Conservation (phyloP, 2,797 vertebrate genomes). For the Cynopterus sphinx region DNA sequence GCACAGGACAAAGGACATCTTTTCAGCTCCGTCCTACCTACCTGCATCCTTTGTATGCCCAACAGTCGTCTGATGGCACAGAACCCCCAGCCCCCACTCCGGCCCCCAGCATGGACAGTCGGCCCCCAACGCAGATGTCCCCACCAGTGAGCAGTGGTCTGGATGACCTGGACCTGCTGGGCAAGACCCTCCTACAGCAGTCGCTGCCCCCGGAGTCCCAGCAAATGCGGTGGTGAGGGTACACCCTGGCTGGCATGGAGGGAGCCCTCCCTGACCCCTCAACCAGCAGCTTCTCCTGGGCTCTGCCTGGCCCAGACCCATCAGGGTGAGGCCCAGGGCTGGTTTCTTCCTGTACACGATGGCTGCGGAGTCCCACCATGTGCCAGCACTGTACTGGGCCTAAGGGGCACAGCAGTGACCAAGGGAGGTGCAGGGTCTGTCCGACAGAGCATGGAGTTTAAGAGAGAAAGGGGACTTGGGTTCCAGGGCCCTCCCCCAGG, state of each 20-base stretch:
- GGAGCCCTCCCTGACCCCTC: background rate
- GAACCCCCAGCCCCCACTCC: slow-evolving; percentile 78
- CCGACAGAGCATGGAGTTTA: background rate
- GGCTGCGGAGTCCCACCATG: fast-evolving
- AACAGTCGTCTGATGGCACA: slow-evolving; percentile 88
- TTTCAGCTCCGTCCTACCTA: background rate
- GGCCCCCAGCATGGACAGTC: slow-evolving; percentile 75
- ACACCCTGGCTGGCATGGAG: background rate
- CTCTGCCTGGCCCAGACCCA: background rate
- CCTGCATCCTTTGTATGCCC: background rate
- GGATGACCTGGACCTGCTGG: slow-evolving; percentile 94
- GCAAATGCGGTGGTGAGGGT: slow-evolving; percentile 95
- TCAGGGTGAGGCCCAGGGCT: background rate
- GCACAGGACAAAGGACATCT: background rate
- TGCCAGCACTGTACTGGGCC: background rate
- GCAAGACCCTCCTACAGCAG: slow-evolving; percentile 95
- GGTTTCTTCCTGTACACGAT: background rate
- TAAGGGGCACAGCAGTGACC: background rate
- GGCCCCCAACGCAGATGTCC: slow-evolving; percentile 55
- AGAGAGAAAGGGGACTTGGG: background rate
- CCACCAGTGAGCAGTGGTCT: slow-evolving; percentile 87
- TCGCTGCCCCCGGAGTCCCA: slow-evolving; percentile 94
- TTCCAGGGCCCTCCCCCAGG: background rate
- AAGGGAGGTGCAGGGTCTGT: background rate
- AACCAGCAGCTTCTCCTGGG: background rate